Percentiles rank a stretch among this genome's conserved stretches.
These are phyloP conservation scores for Telmatochromis sp. DNA, from an alignment of 2,113 vertebrate species.

Conservation along the genomic window DNA sequence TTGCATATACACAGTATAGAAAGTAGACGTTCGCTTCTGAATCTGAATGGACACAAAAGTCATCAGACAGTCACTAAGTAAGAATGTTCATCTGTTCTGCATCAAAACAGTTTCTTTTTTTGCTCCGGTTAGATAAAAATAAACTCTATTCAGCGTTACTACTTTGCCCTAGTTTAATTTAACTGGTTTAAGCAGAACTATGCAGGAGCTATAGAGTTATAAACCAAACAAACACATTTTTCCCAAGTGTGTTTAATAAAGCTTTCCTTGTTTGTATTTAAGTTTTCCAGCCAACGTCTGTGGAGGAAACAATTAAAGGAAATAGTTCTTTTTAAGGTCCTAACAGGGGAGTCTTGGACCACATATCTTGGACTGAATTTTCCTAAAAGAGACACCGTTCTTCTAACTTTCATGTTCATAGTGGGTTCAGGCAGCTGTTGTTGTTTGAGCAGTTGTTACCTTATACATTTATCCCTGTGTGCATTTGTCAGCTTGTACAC, in stretches of 20 bases:
- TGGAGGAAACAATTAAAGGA: background rate
- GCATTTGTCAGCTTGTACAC: background rate
- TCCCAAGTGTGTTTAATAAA: background rate
- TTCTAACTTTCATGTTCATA: background rate
- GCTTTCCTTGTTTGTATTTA: background rate
- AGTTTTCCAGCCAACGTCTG: background rate
- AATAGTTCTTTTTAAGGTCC: background rate
- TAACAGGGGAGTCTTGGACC: background rate
- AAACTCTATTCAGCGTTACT: background rate
- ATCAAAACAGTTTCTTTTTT: fast-evolving
- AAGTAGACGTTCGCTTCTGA: background rate
- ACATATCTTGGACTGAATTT: background rate
- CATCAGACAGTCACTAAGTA: background rate
- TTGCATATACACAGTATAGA: background rate
- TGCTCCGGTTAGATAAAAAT: background rate
- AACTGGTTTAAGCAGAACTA: background rate
- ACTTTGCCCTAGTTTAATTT: background rate
- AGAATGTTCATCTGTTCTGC: background rate
- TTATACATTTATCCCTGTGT: background rate
- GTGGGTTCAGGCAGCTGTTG: background rate
- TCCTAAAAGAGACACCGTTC: background rate
- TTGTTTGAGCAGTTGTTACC: background rate
- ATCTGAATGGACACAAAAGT: background rate
- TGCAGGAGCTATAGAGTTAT: background rate
- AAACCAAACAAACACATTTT: background rate